Evolutionary conservation across 2,888 invertebrate genomes (phyloP).

Genomic region (Hemicrepidius hirtus): DNA sequence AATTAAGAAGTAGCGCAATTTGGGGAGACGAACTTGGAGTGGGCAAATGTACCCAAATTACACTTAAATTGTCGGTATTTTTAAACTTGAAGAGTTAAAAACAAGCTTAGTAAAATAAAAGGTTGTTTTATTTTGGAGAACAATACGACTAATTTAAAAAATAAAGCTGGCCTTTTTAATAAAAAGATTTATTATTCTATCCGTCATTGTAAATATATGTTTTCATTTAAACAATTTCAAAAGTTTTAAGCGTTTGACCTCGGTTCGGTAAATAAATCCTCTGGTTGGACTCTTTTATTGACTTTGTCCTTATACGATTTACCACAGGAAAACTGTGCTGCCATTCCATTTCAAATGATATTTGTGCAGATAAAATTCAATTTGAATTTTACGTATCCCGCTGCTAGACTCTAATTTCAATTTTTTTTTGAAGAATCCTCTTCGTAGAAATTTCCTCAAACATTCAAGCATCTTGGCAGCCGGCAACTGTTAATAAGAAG

Average conservation of each 20-base stretch:
- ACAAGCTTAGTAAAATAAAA: not conserved
- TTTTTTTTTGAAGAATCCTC: too few species aligned
- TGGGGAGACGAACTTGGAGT: not conserved
- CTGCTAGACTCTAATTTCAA: too few species aligned
- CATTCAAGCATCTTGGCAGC: too few species aligned
- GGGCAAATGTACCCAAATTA: constrained; percentile 14
- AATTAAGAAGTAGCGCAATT: constrained; percentile 12
- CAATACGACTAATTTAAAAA: not conserved
- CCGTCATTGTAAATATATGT: too few species aligned
- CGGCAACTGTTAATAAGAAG: too few species aligned
- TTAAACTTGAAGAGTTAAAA: not conserved
- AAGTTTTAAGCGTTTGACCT: constrained; percentile 5
- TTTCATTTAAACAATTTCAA: constrained; percentile 2
- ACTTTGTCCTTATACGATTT: not conserved
- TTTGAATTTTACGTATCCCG: too few species aligned
- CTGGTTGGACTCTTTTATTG: constrained; percentile 5
- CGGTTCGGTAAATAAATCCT: constrained; percentile 1
- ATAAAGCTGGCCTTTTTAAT: too few species aligned
- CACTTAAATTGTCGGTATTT: constrained; percentile 1
- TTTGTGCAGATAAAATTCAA: too few species aligned
- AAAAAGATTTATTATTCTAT: too few species aligned
- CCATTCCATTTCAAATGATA: too few species aligned
- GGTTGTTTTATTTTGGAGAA: not conserved
- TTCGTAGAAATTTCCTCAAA: too few species aligned
- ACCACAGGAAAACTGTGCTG: not conserved